These are phyloP conservation scores for Pardosa pseudoannulata DNA, from an alignment of 2,888 invertebrate species.

Conservation along the genomic window DNA sequence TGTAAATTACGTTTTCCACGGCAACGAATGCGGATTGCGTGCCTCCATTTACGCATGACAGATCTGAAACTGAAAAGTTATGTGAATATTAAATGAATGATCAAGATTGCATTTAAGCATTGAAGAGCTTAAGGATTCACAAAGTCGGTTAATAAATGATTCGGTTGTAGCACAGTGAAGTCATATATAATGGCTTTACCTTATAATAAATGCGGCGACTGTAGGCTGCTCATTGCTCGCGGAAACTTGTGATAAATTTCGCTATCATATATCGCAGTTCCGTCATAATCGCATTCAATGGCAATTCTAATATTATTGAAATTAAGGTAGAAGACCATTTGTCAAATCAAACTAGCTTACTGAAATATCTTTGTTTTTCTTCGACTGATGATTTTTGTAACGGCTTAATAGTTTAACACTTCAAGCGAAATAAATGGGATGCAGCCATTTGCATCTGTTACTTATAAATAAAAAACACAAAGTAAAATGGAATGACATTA, in stretches of 20 bases:
- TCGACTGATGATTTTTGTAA: neutral
- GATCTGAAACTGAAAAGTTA: constrained; percentile 56
- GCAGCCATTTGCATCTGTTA: neutral
- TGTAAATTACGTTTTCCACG: too few species aligned
- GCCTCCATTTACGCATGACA: constrained; percentile 33
- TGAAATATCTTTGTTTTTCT: constrained; percentile 21
- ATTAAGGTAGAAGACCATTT: constrained; percentile 38
- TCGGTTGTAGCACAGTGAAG: constrained; percentile 27
- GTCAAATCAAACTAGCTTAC: constrained; percentile 14
- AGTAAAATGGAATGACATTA: too few species aligned
- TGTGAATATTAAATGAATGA: constrained; percentile 62
- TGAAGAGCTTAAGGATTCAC: constrained; percentile 42
- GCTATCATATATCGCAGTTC: constrained; percentile 40
- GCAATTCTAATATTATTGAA: constrained; percentile 54
- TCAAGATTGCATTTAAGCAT: constrained; percentile 26
- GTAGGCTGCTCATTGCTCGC: constrained; percentile 18
- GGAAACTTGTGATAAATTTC: constrained; percentile 50
- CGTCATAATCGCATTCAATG: constrained; percentile 33
- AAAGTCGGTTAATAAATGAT: constrained; percentile 67
- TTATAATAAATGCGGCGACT: constrained; percentile 45
- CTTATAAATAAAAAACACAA: neutral
- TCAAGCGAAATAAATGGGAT: neutral
- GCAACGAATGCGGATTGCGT: constrained; percentile 24
- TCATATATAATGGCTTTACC: constrained; percentile 43
- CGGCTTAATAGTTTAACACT: constrained; percentile 4